Percentiles rank a stretch among this genome's conserved stretches.
Evolutionary conservation across 2,797 vertebrate species (phyloP).

Genomic region (Rallus crepitans): DNA sequence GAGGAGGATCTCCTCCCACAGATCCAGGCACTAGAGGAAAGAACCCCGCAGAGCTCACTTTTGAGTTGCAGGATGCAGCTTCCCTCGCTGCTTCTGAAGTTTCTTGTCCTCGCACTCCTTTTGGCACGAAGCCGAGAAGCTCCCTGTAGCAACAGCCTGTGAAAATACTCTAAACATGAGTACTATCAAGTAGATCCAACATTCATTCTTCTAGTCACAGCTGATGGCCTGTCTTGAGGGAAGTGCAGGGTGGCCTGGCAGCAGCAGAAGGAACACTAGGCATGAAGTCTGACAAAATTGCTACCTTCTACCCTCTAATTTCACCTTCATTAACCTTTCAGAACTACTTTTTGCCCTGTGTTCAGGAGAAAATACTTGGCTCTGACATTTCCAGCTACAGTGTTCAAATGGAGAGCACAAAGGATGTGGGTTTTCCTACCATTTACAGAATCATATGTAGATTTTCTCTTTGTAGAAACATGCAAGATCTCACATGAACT

Average conservation of each 20-base stretch:
- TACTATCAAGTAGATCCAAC: not conserved
- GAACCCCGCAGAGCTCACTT: constrained; percentile 44
- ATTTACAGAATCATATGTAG: not conserved
- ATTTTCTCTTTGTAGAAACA: not conserved
- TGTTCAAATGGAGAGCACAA: not conserved
- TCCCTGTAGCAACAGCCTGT: constrained; percentile 31
- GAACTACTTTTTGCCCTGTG: not conserved
- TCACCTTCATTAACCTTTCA: not conserved
- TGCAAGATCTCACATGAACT: fast-evolving
- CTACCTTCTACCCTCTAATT: not conserved
- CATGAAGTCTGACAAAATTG: not conserved
- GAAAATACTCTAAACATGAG: constrained; percentile 24
- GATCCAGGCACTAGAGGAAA: constrained; percentile 42
- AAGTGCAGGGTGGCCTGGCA: not conserved
- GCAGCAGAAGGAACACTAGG: not conserved
- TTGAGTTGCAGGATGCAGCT: constrained; percentile 7
- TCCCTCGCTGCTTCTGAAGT: constrained; percentile 17
- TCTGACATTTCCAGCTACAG: not conserved
- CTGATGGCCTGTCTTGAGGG: not conserved
- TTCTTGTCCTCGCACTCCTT: constrained; percentile 14
- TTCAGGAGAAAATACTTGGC: not conserved
- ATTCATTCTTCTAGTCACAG: not conserved
- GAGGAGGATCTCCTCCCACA: constrained; percentile 23
- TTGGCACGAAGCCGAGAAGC: not conserved
- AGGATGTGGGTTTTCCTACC: not conserved